A percentile compares a stretch with the other conserved stretches of the same genome.
Evolutionary conservation across 2,888 invertebrate species (phyloP).

Genomic region (Cheilosia urbana): DNA sequence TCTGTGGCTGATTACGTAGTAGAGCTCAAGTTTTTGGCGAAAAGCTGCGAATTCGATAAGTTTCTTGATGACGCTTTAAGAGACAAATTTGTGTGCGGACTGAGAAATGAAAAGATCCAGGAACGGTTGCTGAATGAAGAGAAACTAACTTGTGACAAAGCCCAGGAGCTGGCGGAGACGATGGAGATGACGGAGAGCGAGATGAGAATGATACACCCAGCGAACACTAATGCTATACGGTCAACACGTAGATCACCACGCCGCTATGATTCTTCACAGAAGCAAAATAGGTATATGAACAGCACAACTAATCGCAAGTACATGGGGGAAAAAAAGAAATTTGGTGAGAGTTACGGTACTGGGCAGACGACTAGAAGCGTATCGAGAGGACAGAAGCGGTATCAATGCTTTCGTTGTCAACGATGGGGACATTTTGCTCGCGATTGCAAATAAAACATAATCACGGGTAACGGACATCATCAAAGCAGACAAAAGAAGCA

Average conservation of each 20-base stretch:
- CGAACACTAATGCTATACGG: constrained; percentile 7
- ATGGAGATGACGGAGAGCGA: not conserved
- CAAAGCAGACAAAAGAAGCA: no score
- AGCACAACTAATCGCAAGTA: no score
- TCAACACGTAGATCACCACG: not conserved
- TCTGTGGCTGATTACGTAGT: constrained; percentile 69
- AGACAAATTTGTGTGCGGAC: constrained; percentile 76
- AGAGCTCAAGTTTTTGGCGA: constrained; percentile 75
- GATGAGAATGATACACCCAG: constrained; percentile 15
- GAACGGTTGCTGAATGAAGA: constrained; percentile 74
- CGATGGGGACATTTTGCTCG: no score
- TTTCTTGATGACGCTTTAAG: constrained; percentile 73
- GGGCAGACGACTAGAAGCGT: not conserved
- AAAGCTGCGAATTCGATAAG: constrained; percentile 76
- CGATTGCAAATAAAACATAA: no score
- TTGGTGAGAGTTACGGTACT: not conserved
- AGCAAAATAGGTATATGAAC: not conserved
- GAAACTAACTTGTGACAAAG: constrained; percentile 13
- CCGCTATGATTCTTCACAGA: not conserved
- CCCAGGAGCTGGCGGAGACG: not conserved
- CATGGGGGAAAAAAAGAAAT: no score
- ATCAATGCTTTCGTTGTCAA: no score
- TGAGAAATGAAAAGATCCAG: constrained; percentile 68
- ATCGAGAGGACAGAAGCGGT: no score
- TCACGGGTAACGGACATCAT: no score